Conservation (phyloP, 2,888 invertebrate species). For the Sphecodes monilicornis region DNA sequence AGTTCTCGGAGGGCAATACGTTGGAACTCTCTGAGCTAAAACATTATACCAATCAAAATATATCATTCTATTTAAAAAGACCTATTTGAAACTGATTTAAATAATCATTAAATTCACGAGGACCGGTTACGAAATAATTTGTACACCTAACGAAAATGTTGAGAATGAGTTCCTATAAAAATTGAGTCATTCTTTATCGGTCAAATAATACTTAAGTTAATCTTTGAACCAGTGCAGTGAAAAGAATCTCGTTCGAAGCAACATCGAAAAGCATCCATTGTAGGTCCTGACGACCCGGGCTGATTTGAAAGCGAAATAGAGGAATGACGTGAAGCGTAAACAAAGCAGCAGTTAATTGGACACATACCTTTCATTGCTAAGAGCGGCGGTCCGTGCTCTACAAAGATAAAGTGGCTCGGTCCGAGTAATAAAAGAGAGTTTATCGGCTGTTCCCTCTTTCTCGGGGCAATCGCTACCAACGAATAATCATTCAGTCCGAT, state of each 20-base stretch:
- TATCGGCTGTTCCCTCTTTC: conserved; percentile 23
- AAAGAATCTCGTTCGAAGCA: background rate
- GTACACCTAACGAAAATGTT: no score
- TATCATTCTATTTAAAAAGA: no score
- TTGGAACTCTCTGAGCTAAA: no score
- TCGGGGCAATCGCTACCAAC: conserved; percentile 19
- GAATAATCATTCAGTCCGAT: conserved; percentile 54
- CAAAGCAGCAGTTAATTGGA: conserved; percentile 1
- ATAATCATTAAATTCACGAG: no score
- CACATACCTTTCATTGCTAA: conserved; percentile 5
- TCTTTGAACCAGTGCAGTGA: no score
- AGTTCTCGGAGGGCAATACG: no score
- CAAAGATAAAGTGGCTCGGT: conserved; percentile 14
- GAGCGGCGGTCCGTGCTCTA: background rate
- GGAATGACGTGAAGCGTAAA: background rate
- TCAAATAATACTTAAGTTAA: no score
- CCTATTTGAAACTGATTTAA: no score
- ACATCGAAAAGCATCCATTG: background rate
- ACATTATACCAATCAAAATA: no score
- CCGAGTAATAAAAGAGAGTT: conserved; percentile 40
- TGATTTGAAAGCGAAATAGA: background rate
- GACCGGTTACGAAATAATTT: no score
- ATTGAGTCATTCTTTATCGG: no score
- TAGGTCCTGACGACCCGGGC: background rate
- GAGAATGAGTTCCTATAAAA: no score